Evolutionary conservation across 1,140 invertebrate genomes (phyloP), one percentile per base, ranked within the genome.

Genomic region (Harpegnathos saltator): DNA sequence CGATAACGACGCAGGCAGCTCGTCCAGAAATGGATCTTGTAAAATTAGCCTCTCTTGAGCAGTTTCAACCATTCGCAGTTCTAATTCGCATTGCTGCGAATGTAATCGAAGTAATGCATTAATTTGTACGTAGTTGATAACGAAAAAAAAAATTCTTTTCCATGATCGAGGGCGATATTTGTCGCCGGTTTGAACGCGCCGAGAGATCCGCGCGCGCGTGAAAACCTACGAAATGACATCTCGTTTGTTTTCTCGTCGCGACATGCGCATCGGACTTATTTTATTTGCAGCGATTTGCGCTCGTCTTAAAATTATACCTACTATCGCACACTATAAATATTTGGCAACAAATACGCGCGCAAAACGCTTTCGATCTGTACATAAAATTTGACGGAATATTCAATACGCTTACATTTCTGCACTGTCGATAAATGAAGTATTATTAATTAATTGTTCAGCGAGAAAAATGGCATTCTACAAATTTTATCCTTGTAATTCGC

Each of bases 381-480:
- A 48, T 80, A 80, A 62, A 82, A 82, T 82, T 74, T 74, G 69
- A 29, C 17, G 19, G 48, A 74, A 82, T 62, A 82, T 74, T 59
- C 58, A 52, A 61, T 82, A 73, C 62, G 56, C 69, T 72, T 73
- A 82, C 69, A 62, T 82, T 73, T 82, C 38, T 17, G 68, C 52
- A 54, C 58, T 63, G 26, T 63, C 59, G 52, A 59, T 71, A 80
- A 82, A 82, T 77, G 71, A 82, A 82, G 72, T 82, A 82, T 59
- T 65, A 82, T 82, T 82, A 82, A 82, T 82, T 82, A 82, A 82
- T 82, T 75, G 72, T 44, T 77, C 81, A 29, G 61, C 61, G 73
- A 82, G 72, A 82, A 82, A 82, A 82, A 82, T 82, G 72, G 73
- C 72, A 75, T 82, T 82, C 81, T 82, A 58, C 81, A 77, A 82